Evolutionary conservation across 2,888 invertebrate genomes (phyloP).

Genomic region (Agrilus cyanescens): DNA sequence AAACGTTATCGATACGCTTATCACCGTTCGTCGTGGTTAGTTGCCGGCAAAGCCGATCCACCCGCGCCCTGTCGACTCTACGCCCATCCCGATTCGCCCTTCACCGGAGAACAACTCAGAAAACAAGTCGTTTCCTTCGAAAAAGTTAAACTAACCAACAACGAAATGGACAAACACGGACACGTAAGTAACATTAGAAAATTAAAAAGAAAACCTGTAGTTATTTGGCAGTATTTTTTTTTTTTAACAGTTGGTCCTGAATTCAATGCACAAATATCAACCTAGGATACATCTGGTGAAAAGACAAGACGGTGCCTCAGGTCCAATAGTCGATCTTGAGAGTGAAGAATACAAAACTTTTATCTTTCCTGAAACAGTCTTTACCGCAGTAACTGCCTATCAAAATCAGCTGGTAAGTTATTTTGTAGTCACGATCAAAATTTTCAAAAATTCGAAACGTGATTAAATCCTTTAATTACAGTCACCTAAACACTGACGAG

Average conservation of each 20-base stretch:
- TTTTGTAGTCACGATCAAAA: too few relatives aligned
- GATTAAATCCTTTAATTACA: too few relatives aligned
- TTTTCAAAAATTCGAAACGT: too few relatives aligned
- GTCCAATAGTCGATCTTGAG: conserved; percentile 52
- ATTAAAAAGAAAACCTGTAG: too few relatives aligned
- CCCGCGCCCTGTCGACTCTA: conserved; percentile 88
- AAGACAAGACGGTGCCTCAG: conserved; percentile 47
- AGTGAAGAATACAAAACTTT: conserved; percentile 66
- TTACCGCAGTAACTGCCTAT: conserved; percentile 79
- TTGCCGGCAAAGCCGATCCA: conserved; percentile 96
- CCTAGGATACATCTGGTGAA: conserved; percentile 68
- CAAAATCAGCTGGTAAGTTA: conserved; percentile 73
- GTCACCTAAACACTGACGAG: too few relatives aligned
- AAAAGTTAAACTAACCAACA: conserved; percentile 96
- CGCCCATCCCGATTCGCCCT: conserved; percentile 94
- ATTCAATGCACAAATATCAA: conserved; percentile 80
- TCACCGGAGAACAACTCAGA: conserved; percentile 86
- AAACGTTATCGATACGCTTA: conserved; percentile 96
- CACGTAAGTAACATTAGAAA: conserved; percentile 54
- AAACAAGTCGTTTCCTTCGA: conserved; percentile 97
- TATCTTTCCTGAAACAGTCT: conserved; percentile 70
- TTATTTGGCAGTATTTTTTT: conserved; percentile 3
- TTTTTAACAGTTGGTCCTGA: conserved; percentile 58
- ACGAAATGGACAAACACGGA: conserved; percentile 92
- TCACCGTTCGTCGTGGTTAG: conserved; percentile 95